Evolutionary conservation across 2,797 vertebrate genomes (phyloP).

Genomic region (Micropoecilia bifurca): DNA sequence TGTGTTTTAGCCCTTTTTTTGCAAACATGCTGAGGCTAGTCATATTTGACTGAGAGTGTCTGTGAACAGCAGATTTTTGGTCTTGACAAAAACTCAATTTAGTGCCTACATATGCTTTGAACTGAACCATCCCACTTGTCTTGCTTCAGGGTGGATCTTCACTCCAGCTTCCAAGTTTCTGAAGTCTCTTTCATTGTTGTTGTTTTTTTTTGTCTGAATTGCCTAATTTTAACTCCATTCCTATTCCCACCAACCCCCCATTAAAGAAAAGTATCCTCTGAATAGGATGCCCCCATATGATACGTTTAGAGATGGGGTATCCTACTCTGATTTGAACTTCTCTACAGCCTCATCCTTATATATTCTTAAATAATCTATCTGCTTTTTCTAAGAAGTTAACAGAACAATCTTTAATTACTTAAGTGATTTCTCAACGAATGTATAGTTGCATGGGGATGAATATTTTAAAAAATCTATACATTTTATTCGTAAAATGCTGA

Average conservation of each 20-base stretch:
- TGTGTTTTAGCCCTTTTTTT: background rate
- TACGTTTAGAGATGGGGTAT: too few species aligned
- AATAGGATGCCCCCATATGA: background rate
- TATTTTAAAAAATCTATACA: too few species aligned
- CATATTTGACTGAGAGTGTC: background rate
- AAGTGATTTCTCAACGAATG: background rate
- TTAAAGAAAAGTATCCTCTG: background rate
- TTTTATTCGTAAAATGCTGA: background rate
- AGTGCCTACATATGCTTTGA: background rate
- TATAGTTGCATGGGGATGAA: background rate
- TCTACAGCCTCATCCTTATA: background rate
- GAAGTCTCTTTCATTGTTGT: background rate
- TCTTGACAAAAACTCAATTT: background rate
- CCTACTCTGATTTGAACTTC: too few species aligned
- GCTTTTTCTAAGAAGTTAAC: background rate
- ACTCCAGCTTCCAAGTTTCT: background rate
- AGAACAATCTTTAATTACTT: background rate
- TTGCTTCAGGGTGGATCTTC: background rate
- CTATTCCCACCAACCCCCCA: background rate
- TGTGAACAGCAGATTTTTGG: background rate
- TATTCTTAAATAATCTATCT: background rate
- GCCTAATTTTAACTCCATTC: background rate
- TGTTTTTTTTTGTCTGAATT: background rate
- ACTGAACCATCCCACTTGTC: background rate
- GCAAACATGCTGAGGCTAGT: background rate